Evolutionary conservation across 2,888 invertebrate genomes (phyloP).

Genomic region (Dynastes grantii): DNA sequence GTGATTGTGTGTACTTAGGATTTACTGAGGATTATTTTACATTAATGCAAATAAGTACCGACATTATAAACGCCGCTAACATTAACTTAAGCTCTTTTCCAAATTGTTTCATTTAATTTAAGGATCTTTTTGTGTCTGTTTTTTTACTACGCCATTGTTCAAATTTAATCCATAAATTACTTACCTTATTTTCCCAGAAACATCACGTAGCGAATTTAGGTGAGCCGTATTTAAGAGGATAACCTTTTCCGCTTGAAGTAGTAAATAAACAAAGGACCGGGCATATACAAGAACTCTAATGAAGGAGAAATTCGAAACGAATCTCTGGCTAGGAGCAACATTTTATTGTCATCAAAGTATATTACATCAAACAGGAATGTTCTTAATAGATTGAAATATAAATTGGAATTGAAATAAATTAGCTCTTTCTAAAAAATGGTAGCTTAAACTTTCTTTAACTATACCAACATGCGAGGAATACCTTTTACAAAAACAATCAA

Average conservation of each 20-base stretch:
- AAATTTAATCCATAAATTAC: neutral
- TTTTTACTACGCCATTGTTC: neutral
- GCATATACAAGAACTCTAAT: neutral
- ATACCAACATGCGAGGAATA: too few species aligned
- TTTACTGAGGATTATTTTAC: slow-evolving; percentile 34
- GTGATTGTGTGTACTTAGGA: slow-evolving; percentile 28
- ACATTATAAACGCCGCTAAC: slow-evolving; percentile 23
- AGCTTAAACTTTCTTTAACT: too few species aligned
- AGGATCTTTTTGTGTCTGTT: neutral
- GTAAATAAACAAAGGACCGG: slow-evolving; percentile 9
- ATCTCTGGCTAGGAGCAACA: too few species aligned
- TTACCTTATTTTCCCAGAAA: neutral
- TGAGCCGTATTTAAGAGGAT: slow-evolving; percentile 4
- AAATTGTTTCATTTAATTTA: slow-evolving; percentile 40
- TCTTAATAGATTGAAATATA: too few species aligned
- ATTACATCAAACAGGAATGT: too few species aligned
- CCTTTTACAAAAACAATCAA: too few species aligned
- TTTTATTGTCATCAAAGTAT: too few species aligned
- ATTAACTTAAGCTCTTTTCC: slow-evolving; percentile 22
- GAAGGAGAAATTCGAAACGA: neutral
- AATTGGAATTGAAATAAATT: too few species aligned
- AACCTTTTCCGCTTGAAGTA: slow-evolving; percentile 12
- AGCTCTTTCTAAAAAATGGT: too few species aligned
- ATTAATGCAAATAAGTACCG: slow-evolving; percentile 32
- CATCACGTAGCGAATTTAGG: neutral